phyloP scores from a whole-genome alignment of 1,140 invertebrate genomes.

The Meloidogyne chitwoodi region DNA sequence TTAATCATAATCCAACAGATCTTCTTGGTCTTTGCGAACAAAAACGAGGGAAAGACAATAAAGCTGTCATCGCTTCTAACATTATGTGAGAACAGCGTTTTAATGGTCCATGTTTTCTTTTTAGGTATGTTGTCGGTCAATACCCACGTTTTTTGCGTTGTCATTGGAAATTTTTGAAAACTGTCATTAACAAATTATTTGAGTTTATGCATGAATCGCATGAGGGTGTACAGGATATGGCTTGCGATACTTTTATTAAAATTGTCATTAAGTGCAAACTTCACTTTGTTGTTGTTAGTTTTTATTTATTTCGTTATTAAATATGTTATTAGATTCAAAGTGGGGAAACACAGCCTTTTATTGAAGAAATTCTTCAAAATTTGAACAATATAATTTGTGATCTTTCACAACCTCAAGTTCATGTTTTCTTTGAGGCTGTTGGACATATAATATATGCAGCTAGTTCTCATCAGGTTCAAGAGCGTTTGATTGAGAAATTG shows the following conservation, averaged over 20 bases:
- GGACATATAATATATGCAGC: conserved; percentile 98
- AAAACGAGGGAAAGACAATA: conserved; percentile 99
- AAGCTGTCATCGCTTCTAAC: conserved; percentile 98
- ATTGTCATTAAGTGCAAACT: conserved; percentile 97
- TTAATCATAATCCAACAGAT: conserved; percentile 65
- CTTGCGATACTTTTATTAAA: conserved; percentile 99
- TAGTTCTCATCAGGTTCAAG: conserved; percentile 77
- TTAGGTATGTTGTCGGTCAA: conserved; percentile 92
- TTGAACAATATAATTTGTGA: conserved; percentile 98
- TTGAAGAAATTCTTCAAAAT: conserved; percentile 93
- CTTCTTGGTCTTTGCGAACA: conserved; percentile 95
- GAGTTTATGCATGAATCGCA: conserved; percentile 99
- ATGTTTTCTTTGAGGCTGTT: conserved; percentile 99
- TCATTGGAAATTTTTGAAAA: conserved; percentile 99
- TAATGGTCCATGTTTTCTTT: background rate
- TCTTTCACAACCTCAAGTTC: conserved; percentile 94
- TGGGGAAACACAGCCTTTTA: conserved; percentile 92
- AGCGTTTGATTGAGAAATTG: conserved; percentile 90
- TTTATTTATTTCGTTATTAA: conserved; percentile 12
- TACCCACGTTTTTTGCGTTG: conserved; percentile 95
- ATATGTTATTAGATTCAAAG: conserved; percentile 73
- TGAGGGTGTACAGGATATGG: conserved; percentile 90
- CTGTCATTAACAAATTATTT: conserved; percentile 98
- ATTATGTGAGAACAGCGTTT: conserved; percentile 74
- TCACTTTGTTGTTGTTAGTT: conserved; percentile 77